phyloP scores from a whole-genome alignment of 2,113 vertebrate genomes.

The Pseudopodoces humilis region DNA sequence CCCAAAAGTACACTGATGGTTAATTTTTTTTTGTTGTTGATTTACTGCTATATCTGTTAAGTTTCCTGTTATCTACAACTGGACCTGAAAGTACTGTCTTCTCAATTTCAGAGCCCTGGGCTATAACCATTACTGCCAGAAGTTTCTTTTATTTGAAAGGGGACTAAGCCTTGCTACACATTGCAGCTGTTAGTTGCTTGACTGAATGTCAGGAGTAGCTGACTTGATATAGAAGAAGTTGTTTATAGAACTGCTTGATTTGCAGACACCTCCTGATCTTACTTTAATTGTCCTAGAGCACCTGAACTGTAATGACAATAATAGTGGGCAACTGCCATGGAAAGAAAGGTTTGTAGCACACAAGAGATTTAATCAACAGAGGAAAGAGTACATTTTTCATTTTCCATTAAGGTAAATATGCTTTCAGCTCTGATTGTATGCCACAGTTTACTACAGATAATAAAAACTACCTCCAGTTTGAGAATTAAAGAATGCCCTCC shows the following conservation, averaged over 20 bases:
- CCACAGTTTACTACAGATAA: slow-evolving; percentile 3
- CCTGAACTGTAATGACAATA: slow-evolving; percentile 8
- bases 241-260: slow-evolving; percentile 26
- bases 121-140: not conserved
- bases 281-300: not conserved
- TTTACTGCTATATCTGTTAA: not conserved
- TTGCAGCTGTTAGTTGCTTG: not conserved
- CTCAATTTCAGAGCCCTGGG: not conserved
- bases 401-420: slow-evolving; percentile 23
- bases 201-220: slow-evolving; percentile 4
- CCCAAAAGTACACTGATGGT: not conserved
- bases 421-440: not conserved
- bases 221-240: not conserved
- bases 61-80: not conserved
- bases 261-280: slow-evolving; percentile 22
- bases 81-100: not conserved
- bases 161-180: not conserved
- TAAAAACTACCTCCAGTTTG: slow-evolving; percentile 1
- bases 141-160: not conserved
- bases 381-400: slow-evolving; percentile 24
- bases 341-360: slow-evolving; percentile 8
- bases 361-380: not conserved
- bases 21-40: not conserved
- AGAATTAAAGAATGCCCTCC: not conserved
- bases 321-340: not conserved